Percentiles rank a stretch among this genome's conserved stretches.
Evolutionary conservation across 2,113 vertebrate species (phyloP).

Genomic region (Taxidea taxus): DNA sequence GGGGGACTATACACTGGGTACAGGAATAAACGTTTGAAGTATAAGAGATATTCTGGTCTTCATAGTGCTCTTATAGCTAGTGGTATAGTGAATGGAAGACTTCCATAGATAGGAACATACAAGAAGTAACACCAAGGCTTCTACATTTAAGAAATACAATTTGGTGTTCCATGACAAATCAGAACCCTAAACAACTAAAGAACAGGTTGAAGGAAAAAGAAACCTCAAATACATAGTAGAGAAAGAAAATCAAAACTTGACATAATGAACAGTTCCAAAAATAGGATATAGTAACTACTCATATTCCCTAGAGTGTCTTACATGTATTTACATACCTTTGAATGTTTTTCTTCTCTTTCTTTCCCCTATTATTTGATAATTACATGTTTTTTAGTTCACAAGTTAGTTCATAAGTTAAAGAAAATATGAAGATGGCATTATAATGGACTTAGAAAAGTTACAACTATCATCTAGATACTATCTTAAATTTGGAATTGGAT

Average conservation of each 20-base stretch:
- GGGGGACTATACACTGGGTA: not conserved
- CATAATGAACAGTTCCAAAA: not conserved
- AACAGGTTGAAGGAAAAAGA: not conserved
- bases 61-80: not conserved
- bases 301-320: not conserved
- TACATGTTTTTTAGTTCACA: not conserved
- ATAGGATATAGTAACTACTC: not conserved
- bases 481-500: not conserved
- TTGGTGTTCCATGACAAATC: not conserved
- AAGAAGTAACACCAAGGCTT: not conserved
- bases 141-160: not conserved
- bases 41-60: not conserved
- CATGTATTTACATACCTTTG: not conserved
- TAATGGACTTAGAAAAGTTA: not conserved
- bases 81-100: not conserved
- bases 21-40: not conserved
- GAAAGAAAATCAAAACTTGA: not conserved
- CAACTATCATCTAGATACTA: not conserved
- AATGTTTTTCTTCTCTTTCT: not conserved
- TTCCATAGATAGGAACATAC: accelerated
- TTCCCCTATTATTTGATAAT: not conserved
- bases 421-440: not conserved
- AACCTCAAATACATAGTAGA: not conserved
- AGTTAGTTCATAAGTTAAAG: not conserved
- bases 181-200: not conserved